Evolutionary conservation across 2,888 invertebrate species (phyloP).

Genomic region (Acrobeloides nanus): DNA sequence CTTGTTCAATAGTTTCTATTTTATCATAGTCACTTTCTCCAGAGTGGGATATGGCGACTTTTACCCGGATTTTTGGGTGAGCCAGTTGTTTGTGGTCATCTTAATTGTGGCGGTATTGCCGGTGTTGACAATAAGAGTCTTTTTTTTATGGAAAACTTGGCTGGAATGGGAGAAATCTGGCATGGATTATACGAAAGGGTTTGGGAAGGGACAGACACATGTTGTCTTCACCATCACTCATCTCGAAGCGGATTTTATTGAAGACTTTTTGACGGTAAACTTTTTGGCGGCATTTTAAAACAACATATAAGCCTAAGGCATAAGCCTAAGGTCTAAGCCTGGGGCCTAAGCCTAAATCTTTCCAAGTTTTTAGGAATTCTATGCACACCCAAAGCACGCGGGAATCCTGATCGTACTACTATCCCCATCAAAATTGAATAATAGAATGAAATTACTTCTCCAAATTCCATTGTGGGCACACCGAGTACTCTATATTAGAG

Average conservation of each 20-base stretch:
- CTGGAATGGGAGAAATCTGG: constrained; percentile 95
- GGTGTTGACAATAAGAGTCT: constrained; percentile 78
- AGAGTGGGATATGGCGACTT: constrained; percentile 89
- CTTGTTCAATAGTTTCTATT: constrained; percentile 91
- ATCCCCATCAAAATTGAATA: constrained; percentile 93
- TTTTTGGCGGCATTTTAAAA: no score
- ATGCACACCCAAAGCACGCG: no score
- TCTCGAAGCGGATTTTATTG: constrained; percentile 87
- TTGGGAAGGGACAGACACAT: constrained; percentile 92
- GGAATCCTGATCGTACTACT: constrained; percentile 89
- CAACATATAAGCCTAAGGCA: no score
- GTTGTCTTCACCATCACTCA: constrained; percentile 81
- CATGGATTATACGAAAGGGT: constrained; percentile 76
- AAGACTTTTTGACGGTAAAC: constrained; percentile 98
- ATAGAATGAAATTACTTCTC: constrained; percentile 93
- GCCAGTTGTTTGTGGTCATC: constrained; percentile 91
- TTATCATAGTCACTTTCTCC: constrained; percentile 94
- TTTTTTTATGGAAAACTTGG: constrained; percentile 71
- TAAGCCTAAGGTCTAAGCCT: no score
- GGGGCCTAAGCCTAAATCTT: no score
- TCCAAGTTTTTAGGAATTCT: no score
- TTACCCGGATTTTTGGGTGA: constrained; percentile 95
- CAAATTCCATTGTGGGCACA: constrained; percentile 93
- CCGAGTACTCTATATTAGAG: constrained; percentile 90
- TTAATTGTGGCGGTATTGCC: constrained; percentile 95